phyloP scores from a whole-genome alignment of 2,888 invertebrate genomes.

The Tyria jacobaeae region DNA sequence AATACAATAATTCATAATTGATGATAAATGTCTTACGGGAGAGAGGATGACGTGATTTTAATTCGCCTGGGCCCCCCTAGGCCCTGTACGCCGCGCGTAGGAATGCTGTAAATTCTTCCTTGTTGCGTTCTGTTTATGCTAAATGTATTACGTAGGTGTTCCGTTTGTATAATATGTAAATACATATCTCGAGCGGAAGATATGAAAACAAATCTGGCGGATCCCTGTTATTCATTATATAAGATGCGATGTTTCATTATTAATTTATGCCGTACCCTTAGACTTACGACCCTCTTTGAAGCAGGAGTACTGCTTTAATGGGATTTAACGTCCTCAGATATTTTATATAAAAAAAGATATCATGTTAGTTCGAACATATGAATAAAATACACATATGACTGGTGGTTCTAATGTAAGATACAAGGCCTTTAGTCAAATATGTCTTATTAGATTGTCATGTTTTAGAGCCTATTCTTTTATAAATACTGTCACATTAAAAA shows the following conservation, averaged over 20 bases:
- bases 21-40: conserved; percentile 62
- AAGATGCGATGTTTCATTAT: conserved; percentile 56
- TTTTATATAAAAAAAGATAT: conserved; percentile 31
- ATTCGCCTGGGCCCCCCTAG: conserved; percentile 53
- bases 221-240: conserved; percentile 58
- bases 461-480: no score
- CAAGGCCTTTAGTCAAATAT: no score
- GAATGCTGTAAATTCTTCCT: conserved; percentile 69
- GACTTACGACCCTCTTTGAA: conserved; percentile 46
- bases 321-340: conserved; percentile 32
- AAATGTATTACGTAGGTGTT: conserved; percentile 72
- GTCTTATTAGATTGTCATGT: no score
- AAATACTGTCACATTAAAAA: no score
- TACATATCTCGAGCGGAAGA: conserved; percentile 67
- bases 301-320: conserved; percentile 33
- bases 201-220: conserved; percentile 68
- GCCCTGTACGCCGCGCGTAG: conserved; percentile 45
- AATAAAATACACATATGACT: neutral
- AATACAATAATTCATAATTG: conserved; percentile 51
- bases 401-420: neutral
- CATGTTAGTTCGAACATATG: conserved; percentile 7
- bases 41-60: conserved; percentile 57
- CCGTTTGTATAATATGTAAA: conserved; percentile 75
- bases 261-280: conserved; percentile 51
- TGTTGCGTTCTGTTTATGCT: conserved; percentile 73